Conservation (phyloP, 92 coral and sea anemone species). For the Palythoa heliodiscus region DNA sequence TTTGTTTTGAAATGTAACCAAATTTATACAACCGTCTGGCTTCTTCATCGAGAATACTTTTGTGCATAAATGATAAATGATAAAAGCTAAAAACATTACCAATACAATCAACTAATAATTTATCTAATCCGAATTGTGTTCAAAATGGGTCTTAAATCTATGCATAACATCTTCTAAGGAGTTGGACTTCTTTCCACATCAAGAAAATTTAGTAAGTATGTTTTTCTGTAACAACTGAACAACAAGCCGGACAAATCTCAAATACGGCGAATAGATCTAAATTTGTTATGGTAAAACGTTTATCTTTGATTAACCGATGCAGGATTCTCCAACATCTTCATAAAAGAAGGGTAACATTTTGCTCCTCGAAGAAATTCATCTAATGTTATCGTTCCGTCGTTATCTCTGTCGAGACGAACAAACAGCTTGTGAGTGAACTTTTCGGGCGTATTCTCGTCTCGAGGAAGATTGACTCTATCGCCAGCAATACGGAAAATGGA, state of each 20-base stretch:
- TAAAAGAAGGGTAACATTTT: slow-evolving; percentile 92
- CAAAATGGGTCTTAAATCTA: slow-evolving; percentile 14
- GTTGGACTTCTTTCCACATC: not conserved
- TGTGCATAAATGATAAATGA: not conserved
- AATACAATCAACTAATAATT: slow-evolving; percentile 8
- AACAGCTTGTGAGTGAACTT: slow-evolving; percentile 95
- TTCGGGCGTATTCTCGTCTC: slow-evolving; percentile 96
- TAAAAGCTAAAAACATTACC: slow-evolving; percentile 4
- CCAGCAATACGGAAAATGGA: slow-evolving; percentile 95
- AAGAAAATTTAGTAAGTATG: not conserved
- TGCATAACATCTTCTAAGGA: not conserved
- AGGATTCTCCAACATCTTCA: slow-evolving; percentile 95
- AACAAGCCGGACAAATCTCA: not conserved
- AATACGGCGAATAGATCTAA: not conserved
- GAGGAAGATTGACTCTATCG: slow-evolving; percentile 70
- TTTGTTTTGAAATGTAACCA: slow-evolving; percentile 15
- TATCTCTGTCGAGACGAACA: slow-evolving; percentile 88
- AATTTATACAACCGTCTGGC: not conserved
- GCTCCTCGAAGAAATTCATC: slow-evolving; percentile 97
- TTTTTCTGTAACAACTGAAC: not conserved
- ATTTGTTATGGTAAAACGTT: slow-evolving; percentile 1
- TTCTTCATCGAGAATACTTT: not conserved
- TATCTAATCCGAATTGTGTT: slow-evolving; percentile 15
- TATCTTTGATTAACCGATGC: slow-evolving; percentile 61
- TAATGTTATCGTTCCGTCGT: slow-evolving; percentile 87